These are phyloP conservation scores for Leptopilina drosophilae DNA, from an alignment of 2,888 invertebrate species.

Conservation along the genomic window DNA sequence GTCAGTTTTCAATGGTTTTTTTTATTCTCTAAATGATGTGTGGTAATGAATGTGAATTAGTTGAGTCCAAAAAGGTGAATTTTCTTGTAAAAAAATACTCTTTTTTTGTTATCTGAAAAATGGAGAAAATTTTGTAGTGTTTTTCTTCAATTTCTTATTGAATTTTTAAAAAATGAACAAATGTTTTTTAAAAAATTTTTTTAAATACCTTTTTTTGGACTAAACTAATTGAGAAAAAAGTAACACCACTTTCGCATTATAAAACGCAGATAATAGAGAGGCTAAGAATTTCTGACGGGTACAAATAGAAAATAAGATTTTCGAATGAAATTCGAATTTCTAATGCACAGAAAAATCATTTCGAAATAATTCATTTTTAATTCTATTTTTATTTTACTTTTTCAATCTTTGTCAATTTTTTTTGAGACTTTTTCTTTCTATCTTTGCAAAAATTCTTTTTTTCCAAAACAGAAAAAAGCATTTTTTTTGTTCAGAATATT, in stretches of 20 bases:
- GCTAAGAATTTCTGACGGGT: conserved; percentile 73
- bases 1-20: background rate
- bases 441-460: too few species aligned
- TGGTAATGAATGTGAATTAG: conserved; percentile 15
- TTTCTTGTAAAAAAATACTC: too few species aligned
- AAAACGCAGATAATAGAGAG: conserved; percentile 57
- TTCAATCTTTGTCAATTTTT: too few species aligned
- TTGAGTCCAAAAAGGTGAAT: background rate
- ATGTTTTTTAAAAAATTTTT: background rate
- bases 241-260: conserved; percentile 13
- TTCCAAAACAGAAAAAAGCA: too few species aligned
- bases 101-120: too few species aligned
- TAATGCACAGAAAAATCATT: conserved; percentile 58
- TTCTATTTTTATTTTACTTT: conserved; percentile 15
- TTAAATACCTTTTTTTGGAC: conserved; percentile 8
- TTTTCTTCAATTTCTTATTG: too few species aligned
- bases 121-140: too few species aligned
- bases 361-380: conserved; percentile 33
- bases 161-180: background rate
- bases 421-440: too few species aligned
- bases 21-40: conserved; percentile 15
- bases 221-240: background rate
- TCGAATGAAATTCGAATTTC: conserved; percentile 66
- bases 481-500: too few species aligned
- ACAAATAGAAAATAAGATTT: conserved; percentile 71